These are phyloP conservation scores for Mastigias papua DNA, from an alignment of 30 jellyfish, hydroid and myxozoan genomes.

Conservation along the genomic window DNA sequence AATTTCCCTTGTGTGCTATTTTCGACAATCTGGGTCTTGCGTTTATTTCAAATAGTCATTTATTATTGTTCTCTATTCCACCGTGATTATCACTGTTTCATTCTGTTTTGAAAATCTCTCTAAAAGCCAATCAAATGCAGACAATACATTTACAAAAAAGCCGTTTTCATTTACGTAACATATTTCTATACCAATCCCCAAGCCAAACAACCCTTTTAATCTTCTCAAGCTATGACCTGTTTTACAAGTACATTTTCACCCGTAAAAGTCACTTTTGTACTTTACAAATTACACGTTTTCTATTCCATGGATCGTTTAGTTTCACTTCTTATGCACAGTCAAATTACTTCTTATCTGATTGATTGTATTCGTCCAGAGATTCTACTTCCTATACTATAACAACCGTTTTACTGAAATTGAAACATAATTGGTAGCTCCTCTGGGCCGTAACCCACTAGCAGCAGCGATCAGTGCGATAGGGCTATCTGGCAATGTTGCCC, in stretches of 20 bases:
- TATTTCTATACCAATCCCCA: neutral
- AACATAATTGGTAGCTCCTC: neutral
- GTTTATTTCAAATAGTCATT: neutral
- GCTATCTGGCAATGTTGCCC: too few species aligned
- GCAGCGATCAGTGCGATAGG: too few species aligned
- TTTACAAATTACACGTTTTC: too few species aligned
- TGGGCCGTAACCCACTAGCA: too few species aligned
- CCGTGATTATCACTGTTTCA: conserved; percentile 5
- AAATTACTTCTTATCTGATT: too few species aligned
- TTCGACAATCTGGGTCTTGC: neutral
- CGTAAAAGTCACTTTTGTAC: neutral
- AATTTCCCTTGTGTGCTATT: neutral
- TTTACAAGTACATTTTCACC: too few species aligned
- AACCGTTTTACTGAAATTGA: neutral
- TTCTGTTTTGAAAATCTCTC: neutral
- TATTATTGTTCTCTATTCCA: neutral
- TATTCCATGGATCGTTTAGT: too few species aligned
- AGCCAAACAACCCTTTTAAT: neutral
- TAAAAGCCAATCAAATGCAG: neutral
- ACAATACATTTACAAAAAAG: neutral
- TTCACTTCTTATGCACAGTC: too few species aligned
- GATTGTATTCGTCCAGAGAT: neutral
- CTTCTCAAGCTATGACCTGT: neutral
- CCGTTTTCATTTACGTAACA: neutral
- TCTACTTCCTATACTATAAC: too few species aligned